Evolutionary conservation across 2,888 invertebrate genomes (phyloP).

Genomic region (Netelia virgata): DNA sequence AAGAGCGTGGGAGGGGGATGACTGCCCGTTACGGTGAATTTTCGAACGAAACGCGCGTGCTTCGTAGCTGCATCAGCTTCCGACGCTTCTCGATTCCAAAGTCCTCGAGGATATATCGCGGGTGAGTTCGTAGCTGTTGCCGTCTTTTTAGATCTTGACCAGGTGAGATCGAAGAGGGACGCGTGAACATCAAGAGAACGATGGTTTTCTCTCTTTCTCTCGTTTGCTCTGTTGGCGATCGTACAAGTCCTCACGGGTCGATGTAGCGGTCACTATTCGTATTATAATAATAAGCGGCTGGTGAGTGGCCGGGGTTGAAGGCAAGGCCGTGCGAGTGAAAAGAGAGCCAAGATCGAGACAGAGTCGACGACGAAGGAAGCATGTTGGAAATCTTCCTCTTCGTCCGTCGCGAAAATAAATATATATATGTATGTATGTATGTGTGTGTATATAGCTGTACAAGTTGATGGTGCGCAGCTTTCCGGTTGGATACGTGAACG

Average conservation of each 20-base stretch:
- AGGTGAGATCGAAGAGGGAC: conserved; percentile 7
- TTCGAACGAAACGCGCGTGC: conserved; percentile 21
- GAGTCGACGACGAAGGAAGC: conserved; percentile 13
- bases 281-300: conserved; percentile 56
- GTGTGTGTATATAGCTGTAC: conserved; percentile 5
- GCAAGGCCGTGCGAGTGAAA: conserved; percentile 62
- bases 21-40: conserved; percentile 72
- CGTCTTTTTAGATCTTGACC: background rate
- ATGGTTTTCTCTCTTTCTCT: conserved; percentile 55
- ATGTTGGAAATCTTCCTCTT: conserved; percentile 13
- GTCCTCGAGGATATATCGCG: background rate
- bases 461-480: conserved; percentile 10
- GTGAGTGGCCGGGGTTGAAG: conserved; percentile 59
- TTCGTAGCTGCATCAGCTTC: background rate
- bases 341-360: conserved; percentile 69
- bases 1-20: conserved; percentile 54
- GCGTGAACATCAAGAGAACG: background rate
- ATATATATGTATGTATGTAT: too few species aligned
- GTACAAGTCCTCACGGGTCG: conserved; percentile 19
- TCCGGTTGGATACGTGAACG: conserved; percentile 41
- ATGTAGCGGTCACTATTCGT: conserved; percentile 39
- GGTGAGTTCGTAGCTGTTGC: background rate
- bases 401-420: background rate
- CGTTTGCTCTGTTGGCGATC: conserved; percentile 34
- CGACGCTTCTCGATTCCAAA: background rate